A percentile compares a stretch with the other conserved stretches of the same genome.
Evolutionary conservation across 2,113 vertebrate genomes (phyloP).

Genomic region (Clupea harengus): DNA sequence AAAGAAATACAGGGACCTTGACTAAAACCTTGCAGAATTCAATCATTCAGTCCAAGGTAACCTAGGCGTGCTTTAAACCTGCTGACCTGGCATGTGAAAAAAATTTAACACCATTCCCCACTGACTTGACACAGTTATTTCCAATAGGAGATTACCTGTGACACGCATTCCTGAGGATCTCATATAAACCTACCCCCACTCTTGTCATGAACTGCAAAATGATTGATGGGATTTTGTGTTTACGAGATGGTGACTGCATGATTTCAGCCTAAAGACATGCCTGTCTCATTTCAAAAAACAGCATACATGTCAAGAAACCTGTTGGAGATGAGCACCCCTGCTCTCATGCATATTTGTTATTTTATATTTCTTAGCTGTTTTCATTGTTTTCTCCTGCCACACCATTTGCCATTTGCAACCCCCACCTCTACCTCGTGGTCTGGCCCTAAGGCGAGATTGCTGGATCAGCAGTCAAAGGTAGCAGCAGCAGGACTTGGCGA

Average conservation of each 20-base stretch:
- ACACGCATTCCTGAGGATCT: constrained; percentile 10
- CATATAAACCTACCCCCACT: background rate
- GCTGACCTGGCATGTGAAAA: background rate
- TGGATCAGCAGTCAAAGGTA: background rate
- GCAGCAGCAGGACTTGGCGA: background rate
- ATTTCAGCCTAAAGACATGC: constrained; percentile 9
- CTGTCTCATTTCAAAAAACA: background rate
- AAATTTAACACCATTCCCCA: background rate
- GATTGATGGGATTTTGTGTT: constrained; percentile 13
- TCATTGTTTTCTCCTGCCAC: background rate
- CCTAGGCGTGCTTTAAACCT: constrained; percentile 1
- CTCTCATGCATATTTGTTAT: background rate
- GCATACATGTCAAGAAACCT: background rate
- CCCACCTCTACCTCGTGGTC: background rate
- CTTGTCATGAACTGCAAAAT: background rate
- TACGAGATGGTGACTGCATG: background rate
- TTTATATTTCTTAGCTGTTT: background rate
- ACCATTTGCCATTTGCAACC: background rate
- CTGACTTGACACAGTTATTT: background rate
- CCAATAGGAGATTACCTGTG: background rate
- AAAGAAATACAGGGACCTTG: background rate
- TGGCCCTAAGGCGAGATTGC: background rate
- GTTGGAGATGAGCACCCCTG: background rate
- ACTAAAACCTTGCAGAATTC: background rate
- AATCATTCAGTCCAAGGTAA: background rate